These are phyloP conservation scores for Linyphia triangularis DNA, from an alignment of 2,888 invertebrate species.

Conservation along the genomic window DNA sequence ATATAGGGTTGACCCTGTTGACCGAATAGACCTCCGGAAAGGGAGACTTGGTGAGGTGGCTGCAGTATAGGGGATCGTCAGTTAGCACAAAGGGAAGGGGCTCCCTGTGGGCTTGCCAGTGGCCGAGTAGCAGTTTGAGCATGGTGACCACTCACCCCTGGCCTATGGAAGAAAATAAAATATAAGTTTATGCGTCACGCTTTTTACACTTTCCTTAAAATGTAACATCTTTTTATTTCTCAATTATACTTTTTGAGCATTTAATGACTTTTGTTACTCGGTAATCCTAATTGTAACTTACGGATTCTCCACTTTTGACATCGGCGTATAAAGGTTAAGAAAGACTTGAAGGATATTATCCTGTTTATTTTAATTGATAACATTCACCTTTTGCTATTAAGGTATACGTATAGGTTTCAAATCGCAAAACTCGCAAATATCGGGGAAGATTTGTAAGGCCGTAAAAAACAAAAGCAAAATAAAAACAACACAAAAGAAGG, in stretches of 20 bases:
- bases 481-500: too few relatives aligned
- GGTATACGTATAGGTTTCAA: too few relatives aligned
- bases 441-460: too few relatives aligned
- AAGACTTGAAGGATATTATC: too few relatives aligned
- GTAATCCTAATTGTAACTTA: neutral
- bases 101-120: constrained; percentile 71
- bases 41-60: constrained; percentile 63
- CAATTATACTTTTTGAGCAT: too few relatives aligned
- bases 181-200: neutral
- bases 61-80: constrained; percentile 70
- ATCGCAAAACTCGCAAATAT: too few relatives aligned
- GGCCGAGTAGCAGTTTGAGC: constrained; percentile 67
- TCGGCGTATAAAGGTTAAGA: too few relatives aligned
- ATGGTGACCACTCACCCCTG: constrained; percentile 23
- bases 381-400: too few relatives aligned
- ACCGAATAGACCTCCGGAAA: constrained; percentile 71
- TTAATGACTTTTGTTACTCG: too few relatives aligned
- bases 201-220: neutral
- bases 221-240: too few relatives aligned
- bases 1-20: constrained; percentile 72
- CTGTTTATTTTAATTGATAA: too few relatives aligned
- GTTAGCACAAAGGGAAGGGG: constrained; percentile 71
- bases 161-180: neutral
- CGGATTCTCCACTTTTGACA: neutral
- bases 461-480: too few relatives aligned